phyloP scores from a whole-genome alignment of 2,797 vertebrate species.

The Balearica regulorum region DNA sequence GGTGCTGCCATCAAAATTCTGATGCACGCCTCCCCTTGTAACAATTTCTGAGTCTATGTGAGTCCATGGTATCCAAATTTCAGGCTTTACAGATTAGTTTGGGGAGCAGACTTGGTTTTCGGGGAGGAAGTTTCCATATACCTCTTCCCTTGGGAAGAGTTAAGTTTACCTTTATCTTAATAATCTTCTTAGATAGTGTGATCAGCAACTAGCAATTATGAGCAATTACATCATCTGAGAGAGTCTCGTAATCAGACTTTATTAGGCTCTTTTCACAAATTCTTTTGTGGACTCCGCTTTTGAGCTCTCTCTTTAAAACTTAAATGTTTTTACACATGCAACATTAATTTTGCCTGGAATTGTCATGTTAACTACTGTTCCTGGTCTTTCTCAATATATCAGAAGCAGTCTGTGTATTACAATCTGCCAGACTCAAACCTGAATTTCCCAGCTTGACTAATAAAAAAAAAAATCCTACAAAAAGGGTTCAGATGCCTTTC shows the following conservation, averaged over 20 bases:
- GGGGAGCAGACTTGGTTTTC: not conserved
- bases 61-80: not conserved
- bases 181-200: not conserved
- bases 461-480: not conserved
- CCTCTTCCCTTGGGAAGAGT: not conserved
- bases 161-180: not conserved
- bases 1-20: not conserved
- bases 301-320: not conserved
- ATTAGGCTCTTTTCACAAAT: not conserved
- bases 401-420: not conserved
- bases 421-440: not conserved
- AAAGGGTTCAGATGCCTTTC: not conserved
- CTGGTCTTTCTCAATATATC: not conserved
- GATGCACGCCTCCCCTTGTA: not conserved
- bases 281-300: accelerated
- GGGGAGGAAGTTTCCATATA: not conserved
- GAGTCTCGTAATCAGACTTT: not conserved
- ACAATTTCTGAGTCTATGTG: not conserved
- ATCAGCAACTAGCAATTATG: not conserved
- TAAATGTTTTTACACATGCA: not conserved
- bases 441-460: not conserved
- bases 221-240: not conserved
- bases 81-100: not conserved
- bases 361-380: not conserved
- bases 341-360: not conserved